Percentiles rank a stretch among this genome's conserved stretches.
phyloP scores from a whole-genome alignment of 2,797 vertebrate species.

The Crocidura indochinensis region DNA sequence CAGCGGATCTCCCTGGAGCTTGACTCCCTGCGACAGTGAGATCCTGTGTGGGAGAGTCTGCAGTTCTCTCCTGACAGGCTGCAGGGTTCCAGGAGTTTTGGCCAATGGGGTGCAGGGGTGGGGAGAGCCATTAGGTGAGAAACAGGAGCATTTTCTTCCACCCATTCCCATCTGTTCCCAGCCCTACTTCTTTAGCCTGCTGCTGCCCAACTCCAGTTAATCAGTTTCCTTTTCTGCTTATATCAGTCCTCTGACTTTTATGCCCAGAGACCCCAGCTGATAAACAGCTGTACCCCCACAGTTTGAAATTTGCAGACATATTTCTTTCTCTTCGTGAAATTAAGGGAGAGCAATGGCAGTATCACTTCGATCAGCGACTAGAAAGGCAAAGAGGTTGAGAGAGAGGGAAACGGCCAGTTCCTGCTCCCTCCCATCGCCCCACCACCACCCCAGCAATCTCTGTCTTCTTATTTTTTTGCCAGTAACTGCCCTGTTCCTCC shows the following conservation, averaged over 20 bases:
- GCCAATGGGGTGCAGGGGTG: too few relatives aligned
- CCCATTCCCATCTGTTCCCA: not conserved
- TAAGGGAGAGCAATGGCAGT: not conserved
- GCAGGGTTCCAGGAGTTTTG: not conserved
- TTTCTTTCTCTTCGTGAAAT: not conserved
- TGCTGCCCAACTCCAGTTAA: not conserved
- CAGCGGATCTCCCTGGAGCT: too few relatives aligned
- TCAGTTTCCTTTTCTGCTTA: not conserved
- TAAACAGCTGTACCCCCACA: not conserved
- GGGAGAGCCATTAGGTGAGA: not conserved
- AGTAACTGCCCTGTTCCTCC: slow-evolving; percentile 35
- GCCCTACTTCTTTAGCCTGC: too few relatives aligned
- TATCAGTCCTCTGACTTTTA: slow-evolving; percentile 21
- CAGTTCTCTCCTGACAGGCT: too few relatives aligned
- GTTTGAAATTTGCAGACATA: not conserved
- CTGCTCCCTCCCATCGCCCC: not conserved
- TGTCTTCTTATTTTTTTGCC: slow-evolving; percentile 53
- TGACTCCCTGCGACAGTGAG: too few relatives aligned
- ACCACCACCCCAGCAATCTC: slow-evolving; percentile 7
- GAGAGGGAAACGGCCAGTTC: not conserved
- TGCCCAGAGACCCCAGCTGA: not conserved
- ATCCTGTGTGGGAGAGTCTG: too few relatives aligned
- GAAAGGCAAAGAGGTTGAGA: not conserved
- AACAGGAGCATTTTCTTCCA: not conserved
- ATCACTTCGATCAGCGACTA: not conserved